Conservation (phyloP, 2,113 vertebrate genomes). For the Larimichthys crocea region DNA sequence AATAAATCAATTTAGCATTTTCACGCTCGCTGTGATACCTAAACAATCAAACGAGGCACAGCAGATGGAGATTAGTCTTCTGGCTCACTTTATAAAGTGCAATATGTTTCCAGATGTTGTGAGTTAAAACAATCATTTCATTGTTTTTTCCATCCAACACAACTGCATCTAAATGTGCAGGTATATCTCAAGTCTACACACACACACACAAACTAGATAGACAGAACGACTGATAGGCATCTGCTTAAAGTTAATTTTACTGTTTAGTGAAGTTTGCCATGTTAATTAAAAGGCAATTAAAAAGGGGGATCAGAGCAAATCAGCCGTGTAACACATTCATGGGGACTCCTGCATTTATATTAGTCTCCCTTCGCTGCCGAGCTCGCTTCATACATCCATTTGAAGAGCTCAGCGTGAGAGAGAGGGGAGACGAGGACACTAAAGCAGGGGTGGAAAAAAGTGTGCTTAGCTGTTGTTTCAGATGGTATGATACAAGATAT, state of each 20-base stretch:
- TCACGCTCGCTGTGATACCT: background rate
- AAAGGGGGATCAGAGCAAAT: constrained; percentile 47
- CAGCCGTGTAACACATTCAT: constrained; percentile 27
- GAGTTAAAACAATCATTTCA: background rate
- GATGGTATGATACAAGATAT: background rate
- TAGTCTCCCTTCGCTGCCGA: background rate
- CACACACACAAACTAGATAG: background rate
- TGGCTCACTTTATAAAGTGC: background rate
- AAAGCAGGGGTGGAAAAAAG: too few species aligned
- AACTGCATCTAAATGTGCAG: background rate
- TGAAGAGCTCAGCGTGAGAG: background rate
- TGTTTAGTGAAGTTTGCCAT: constrained; percentile 19
- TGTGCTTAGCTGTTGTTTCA: background rate
- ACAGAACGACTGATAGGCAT: background rate
- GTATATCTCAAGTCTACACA: background rate
- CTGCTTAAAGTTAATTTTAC: constrained; percentile 9
- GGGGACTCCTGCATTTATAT: constrained; percentile 7
- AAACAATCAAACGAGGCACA: background rate
- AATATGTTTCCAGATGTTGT: background rate
- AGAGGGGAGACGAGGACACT: background rate
- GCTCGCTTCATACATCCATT: background rate
- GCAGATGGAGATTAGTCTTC: background rate
- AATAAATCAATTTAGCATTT: background rate
- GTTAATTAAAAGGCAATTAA: constrained; percentile 59
- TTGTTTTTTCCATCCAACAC: background rate